Evolutionary conservation across 2,113 vertebrate species (phyloP), one percentile per base, ranked within the genome.

Genomic region (Scopus umbretta): DNA sequence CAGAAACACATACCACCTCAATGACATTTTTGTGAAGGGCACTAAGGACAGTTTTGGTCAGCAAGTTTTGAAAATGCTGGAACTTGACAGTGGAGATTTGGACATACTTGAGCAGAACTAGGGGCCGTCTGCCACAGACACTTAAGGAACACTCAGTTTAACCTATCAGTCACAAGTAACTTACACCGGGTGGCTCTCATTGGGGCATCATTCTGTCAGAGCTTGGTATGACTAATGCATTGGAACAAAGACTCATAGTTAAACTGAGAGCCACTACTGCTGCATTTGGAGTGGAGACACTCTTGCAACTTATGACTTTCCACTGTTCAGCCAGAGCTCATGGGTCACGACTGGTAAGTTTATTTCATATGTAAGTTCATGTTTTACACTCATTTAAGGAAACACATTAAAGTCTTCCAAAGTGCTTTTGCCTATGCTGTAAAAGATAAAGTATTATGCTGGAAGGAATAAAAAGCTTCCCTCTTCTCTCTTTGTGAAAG

Each of bases 111-210:
- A 66, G 36, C 40, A 61, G 13, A 70, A 34, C 25, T 86, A 20
- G 22, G 32, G 1, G 22, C 25, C 47, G n/a, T n/a, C 38, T 32
- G 23, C 32, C 59, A 32, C 26, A 79, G 32, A 12, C 20, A 26
- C 26, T 53, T 20, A 13, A 6, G 8, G 20, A 21, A 6, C 7
- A 7, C 13, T 52, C 13, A 53, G 8, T 1, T 52, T 53, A 80
- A 10, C 26, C 7, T 26, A 19, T 8, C 13, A 68, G 29, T 29
- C 68, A 73, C 26, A 73, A 68, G 25, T n/a, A 65, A 9, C 6
- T 47, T 27, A 1, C 6, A 8, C 23, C 56, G 11, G 4, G 7
- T 19, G 11, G n/a, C 8, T 29, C 8, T 29, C 10, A 75, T 2
- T 7, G 4, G 7, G 7, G 10, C 5, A 67, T 38, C 15, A 17